Percentiles rank a stretch among this genome's conserved stretches.
Conservation (phyloP, 2,797 vertebrate species). For the Hyperoplus lanceolatus region DNA sequence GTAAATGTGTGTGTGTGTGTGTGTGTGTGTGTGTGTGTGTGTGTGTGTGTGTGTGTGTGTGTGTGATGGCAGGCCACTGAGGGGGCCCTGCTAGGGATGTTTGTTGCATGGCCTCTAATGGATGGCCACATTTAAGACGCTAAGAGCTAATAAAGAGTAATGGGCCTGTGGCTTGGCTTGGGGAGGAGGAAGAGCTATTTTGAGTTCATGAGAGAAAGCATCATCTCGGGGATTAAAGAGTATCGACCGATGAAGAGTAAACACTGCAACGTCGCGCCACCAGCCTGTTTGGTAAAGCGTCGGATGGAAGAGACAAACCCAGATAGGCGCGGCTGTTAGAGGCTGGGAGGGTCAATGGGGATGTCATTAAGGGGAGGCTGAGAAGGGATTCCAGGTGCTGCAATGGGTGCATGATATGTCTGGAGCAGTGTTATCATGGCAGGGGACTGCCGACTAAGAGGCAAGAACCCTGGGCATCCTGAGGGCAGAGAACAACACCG, state of each 20-base stretch:
- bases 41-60: slow-evolving; percentile 20
- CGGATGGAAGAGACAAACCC: slow-evolving; percentile 50
- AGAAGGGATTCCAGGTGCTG: slow-evolving; percentile 70
- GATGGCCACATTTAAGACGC: slow-evolving; percentile 81
- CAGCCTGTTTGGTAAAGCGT: slow-evolving; percentile 67
- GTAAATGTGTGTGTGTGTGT: not conserved
- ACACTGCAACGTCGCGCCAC: slow-evolving; percentile 66
- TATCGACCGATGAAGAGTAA: slow-evolving; percentile 80
- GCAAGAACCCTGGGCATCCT: slow-evolving; percentile 57
- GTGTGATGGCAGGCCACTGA: slow-evolving; percentile 36
- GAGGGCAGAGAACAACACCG: slow-evolving; percentile 65
- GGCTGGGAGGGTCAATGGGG: slow-evolving; percentile 58
- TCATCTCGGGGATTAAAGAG: slow-evolving; percentile 83
- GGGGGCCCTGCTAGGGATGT: slow-evolving; percentile 66
- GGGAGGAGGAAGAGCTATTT: slow-evolving; percentile 79
- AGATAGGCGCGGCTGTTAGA: slow-evolving; percentile 48
- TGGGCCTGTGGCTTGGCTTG: slow-evolving; percentile 71
- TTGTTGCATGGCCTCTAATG: slow-evolving; percentile 77
- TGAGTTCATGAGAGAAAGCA: slow-evolving; percentile 82
- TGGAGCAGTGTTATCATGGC: slow-evolving; percentile 65
- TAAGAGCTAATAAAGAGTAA: slow-evolving; percentile 87
- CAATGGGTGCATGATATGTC: slow-evolving; percentile 55
- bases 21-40: slow-evolving; percentile 25
- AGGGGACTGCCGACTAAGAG: slow-evolving; percentile 50
- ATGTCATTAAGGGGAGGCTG: slow-evolving; percentile 64